Evolutionary conservation across 2,888 invertebrate species (phyloP).

Genomic region (Hypena proboscidalis): DNA sequence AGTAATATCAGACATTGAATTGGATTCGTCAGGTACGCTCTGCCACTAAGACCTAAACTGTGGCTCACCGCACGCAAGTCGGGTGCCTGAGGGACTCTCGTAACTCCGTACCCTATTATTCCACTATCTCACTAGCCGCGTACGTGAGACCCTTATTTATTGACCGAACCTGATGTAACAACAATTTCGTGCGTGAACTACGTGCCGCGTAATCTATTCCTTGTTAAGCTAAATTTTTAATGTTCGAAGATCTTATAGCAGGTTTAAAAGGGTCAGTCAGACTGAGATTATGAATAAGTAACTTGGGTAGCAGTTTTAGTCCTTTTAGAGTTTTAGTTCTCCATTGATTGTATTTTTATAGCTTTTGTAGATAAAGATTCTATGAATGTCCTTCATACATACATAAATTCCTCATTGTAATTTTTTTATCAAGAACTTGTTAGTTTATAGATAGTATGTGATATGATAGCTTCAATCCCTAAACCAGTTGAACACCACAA

Average conservation of each 20-base stretch:
- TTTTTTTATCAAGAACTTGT: no score
- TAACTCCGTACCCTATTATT: conserved; percentile 65
- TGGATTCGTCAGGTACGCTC: conserved; percentile 52
- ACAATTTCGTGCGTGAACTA: conserved; percentile 52
- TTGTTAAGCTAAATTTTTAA: conserved; percentile 51
- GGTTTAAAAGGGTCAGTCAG: conserved; percentile 27
- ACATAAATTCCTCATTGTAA: no score
- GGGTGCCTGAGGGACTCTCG: conserved; percentile 56
- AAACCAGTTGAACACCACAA: no score
- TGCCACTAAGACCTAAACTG: conserved; percentile 57
- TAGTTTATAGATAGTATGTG: no score
- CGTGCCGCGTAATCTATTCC: conserved; percentile 50
- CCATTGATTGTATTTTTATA: no score
- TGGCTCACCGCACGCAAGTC: conserved; percentile 60
- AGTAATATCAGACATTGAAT: conserved; percentile 49
- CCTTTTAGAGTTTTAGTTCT: no score
- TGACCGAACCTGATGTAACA: conserved; percentile 57
- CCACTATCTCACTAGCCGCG: conserved; percentile 58
- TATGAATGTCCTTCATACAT: no score
- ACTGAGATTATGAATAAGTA: neutral
- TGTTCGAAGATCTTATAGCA: conserved; percentile 39
- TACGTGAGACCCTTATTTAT: conserved; percentile 68
- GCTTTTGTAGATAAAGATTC: no score
- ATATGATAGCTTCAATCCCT: no score
- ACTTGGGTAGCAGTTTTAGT: neutral